Percentiles rank a stretch among this genome's conserved stretches.
Conservation (phyloP, 2,797 vertebrate genomes). For the Myoxocephalus aenaeus region DNA sequence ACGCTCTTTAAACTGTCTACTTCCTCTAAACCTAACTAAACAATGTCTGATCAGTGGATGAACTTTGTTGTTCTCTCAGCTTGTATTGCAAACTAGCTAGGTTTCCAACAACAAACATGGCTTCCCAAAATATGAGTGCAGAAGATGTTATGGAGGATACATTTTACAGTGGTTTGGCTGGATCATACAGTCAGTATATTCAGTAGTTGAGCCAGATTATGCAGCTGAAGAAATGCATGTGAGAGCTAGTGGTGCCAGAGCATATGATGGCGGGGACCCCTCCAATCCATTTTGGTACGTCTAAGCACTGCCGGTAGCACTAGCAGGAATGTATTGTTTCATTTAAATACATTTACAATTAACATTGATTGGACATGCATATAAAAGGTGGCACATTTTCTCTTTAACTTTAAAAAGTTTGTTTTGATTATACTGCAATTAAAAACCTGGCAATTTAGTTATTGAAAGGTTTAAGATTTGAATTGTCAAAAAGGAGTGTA, state of each 20-base stretch:
- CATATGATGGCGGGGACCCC: too few species aligned
- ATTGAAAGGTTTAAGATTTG: neutral
- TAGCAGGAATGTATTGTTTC: neutral
- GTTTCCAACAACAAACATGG: neutral
- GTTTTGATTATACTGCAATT: neutral
- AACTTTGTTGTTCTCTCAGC: neutral
- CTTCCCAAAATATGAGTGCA: neutral
- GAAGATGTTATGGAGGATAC: neutral
- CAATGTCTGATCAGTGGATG: neutral
- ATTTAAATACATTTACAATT: neutral
- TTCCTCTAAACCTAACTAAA: neutral
- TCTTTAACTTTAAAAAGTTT: neutral
- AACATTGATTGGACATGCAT: neutral
- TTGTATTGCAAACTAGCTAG: neutral
- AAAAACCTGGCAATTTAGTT: neutral
- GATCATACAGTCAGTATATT: neutral
- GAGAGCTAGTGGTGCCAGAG: too few species aligned
- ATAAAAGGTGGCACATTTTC: neutral
- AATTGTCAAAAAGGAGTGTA: neutral
- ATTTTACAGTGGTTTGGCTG: neutral
- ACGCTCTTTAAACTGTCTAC: neutral
- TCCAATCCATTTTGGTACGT: neutral
- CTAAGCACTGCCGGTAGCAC: neutral
- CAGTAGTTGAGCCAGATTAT: neutral
- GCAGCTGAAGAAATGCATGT: too few species aligned